These are phyloP conservation scores for Morbakka virulenta DNA, from an alignment of 30 jellyfish, hydroid and myxozoan species.

Conservation along the genomic window DNA sequence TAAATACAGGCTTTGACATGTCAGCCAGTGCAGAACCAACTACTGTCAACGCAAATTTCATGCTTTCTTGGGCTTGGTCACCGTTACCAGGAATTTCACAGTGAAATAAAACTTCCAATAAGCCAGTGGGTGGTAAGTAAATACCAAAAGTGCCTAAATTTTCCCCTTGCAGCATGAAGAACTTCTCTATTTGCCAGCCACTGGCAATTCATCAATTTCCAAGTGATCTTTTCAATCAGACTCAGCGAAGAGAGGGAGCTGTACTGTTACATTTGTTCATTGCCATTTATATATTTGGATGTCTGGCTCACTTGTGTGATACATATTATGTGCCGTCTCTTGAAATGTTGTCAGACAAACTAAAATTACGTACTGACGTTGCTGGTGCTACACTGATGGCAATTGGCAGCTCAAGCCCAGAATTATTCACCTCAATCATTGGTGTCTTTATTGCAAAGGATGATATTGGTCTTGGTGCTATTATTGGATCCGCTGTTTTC, in stretches of 20 bases:
- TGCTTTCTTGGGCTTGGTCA: no score
- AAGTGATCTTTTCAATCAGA: conserved; percentile 54
- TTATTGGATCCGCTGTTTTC: conserved; percentile 82
- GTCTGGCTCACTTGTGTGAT: conserved; percentile 89
- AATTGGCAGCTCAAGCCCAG: conserved; percentile 94
- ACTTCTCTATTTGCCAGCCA: conserved; percentile 26
- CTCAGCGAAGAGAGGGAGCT: conserved; percentile 70
- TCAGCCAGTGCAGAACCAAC: no score
- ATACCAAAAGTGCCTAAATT: no score
- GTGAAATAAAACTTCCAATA: no score
- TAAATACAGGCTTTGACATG: no score
- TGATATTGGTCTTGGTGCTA: conserved; percentile 82
- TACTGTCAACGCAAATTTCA: no score
- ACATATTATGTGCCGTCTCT: conserved; percentile 86
- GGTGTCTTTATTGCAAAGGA: conserved; percentile 81
- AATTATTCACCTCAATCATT: conserved; percentile 79
- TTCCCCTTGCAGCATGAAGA: no score
- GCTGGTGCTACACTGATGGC: conserved; percentile 99
- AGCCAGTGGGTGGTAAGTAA: no score
- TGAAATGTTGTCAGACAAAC: conserved; percentile 68
- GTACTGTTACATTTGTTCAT: conserved; percentile 66
- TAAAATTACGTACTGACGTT: conserved; percentile 82
- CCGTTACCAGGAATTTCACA: no score
- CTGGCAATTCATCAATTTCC: conserved; percentile 89
- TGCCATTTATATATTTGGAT: conserved; percentile 76